Evolutionary conservation across 2,888 invertebrate species (phyloP).

Genomic region (Spilarctia lutea): DNA sequence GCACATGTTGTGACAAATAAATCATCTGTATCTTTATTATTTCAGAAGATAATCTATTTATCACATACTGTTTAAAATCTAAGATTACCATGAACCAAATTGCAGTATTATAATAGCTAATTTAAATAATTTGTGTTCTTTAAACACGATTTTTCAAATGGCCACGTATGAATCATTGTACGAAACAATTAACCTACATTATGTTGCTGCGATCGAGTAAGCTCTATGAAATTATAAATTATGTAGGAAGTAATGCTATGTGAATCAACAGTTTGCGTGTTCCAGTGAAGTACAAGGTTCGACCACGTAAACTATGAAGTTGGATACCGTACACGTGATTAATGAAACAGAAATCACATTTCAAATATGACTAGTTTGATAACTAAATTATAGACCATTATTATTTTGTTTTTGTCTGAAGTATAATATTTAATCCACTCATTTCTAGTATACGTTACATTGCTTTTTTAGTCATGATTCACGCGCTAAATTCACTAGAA

Average conservation of each 20-base stretch:
- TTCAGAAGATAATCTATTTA: background rate
- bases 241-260: slow-evolving; percentile 72
- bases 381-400: background rate
- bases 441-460: background rate
- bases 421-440: background rate
- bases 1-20: too few relatives aligned
- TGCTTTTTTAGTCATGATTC: too few relatives aligned
- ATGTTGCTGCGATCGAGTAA: slow-evolving; percentile 53
- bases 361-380: background rate
- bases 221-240: slow-evolving; percentile 80
- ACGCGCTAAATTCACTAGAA: too few relatives aligned
- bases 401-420: background rate
- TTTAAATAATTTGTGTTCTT: slow-evolving; percentile 31
- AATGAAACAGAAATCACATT: background rate
- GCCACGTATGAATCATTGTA: slow-evolving; percentile 62
- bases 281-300: slow-evolving; percentile 26
- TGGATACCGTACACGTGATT: background rate
- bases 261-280: slow-evolving; percentile 73
- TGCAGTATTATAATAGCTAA: slow-evolving; percentile 4
- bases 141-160: slow-evolving; percentile 48
- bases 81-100: slow-evolving; percentile 19
- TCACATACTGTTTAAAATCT: background rate
- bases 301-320: slow-evolving; percentile 27
- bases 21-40: background rate
- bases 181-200: slow-evolving; percentile 74